Conservation (phyloP, 2,888 invertebrate species). For the Oligia strigilis region DNA sequence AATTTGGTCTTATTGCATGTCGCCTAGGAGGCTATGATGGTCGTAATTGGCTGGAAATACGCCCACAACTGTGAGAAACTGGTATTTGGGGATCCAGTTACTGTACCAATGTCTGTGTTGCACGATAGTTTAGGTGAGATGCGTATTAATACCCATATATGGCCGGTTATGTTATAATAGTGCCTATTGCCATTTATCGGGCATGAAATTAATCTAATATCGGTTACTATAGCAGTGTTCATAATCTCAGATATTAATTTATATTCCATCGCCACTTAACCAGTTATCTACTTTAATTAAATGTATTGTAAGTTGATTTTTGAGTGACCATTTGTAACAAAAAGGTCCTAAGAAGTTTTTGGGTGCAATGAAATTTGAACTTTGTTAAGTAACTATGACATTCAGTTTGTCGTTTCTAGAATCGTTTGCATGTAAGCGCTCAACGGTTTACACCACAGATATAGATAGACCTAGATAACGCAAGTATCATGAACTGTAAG, state of each 20-base stretch:
- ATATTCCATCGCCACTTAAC: background rate
- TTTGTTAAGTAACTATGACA: background rate
- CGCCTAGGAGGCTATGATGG: background rate
- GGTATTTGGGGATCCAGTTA: background rate
- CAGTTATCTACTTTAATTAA: background rate
- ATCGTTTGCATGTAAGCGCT: background rate
- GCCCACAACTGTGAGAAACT: background rate
- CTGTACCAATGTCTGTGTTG: background rate
- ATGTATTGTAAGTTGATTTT: background rate
- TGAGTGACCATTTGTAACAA: background rate
- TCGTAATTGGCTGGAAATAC: background rate
- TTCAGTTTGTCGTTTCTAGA: background rate
- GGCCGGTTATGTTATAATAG: background rate
- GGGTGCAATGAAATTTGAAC: background rate
- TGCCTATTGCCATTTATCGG: too few relatives aligned
- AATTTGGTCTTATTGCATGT: background rate
- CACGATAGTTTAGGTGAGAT: background rate
- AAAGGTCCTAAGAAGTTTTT: background rate
- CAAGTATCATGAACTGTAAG: too few relatives aligned
- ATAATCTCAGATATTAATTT: background rate
- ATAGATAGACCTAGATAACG: too few relatives aligned
- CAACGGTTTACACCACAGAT: background rate
- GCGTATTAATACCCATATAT: background rate
- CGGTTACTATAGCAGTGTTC: background rate
- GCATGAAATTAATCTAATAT: background rate